Percentiles rank a stretch among this genome's conserved stretches.
These are phyloP conservation scores for Lucifuga dentata DNA, from an alignment of 2,113 vertebrate genomes.

Conservation along the genomic window DNA sequence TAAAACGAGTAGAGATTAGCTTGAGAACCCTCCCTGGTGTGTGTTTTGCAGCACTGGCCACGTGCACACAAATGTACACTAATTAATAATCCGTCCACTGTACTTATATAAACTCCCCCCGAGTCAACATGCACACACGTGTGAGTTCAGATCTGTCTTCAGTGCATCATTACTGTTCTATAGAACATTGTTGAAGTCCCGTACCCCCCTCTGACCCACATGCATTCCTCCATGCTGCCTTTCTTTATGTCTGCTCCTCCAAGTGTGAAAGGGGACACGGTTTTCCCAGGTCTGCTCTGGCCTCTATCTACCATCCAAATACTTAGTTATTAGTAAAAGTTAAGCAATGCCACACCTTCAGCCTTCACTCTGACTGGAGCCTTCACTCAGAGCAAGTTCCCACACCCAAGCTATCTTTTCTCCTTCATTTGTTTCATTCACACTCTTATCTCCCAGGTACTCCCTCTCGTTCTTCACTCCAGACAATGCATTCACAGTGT, in stretches of 20 bases:
- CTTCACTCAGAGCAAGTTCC: constrained; percentile 26
- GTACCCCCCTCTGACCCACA: constrained; percentile 30
- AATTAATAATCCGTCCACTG: too few species aligned
- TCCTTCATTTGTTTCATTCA: constrained; percentile 31
- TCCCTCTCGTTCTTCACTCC: constrained; percentile 19
- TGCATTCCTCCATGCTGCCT: constrained; percentile 52
- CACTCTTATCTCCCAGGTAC: neutral
- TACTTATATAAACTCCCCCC: constrained; percentile 26
- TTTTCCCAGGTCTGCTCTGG: constrained; percentile 47
- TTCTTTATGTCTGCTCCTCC: constrained; percentile 70
- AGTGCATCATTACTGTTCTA: constrained; percentile 24
- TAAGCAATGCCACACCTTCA: constrained; percentile 41
- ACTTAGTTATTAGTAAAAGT: constrained; percentile 29
- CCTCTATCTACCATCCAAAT: constrained; percentile 29
- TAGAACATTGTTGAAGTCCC: constrained; percentile 16
- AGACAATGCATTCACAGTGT: constrained; percentile 40
- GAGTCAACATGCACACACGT: neutral
- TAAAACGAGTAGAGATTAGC: too few species aligned
- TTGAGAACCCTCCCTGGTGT: too few species aligned
- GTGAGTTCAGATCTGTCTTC: constrained; percentile 33
- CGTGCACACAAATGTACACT: too few species aligned
- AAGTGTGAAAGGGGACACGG: constrained; percentile 66
- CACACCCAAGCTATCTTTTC: constrained; percentile 27
- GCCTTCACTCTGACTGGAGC: too few species aligned
- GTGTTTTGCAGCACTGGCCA: too few species aligned